Evolutionary conservation across 1,140 invertebrate species (phyloP).

Genomic region (Neodiprion lecontei): DNA sequence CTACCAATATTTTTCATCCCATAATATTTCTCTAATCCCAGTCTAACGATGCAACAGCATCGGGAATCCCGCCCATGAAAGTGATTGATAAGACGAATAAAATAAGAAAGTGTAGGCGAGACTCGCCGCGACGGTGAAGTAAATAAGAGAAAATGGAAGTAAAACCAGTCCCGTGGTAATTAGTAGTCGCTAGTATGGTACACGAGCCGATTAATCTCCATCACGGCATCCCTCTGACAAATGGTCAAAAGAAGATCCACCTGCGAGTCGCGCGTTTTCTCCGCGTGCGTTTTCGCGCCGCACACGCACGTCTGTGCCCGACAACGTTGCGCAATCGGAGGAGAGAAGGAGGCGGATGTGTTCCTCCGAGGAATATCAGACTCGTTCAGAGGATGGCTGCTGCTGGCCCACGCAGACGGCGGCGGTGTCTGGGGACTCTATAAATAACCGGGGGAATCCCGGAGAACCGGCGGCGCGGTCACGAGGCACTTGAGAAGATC

Average conservation of each 20-base stretch:
- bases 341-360: neutral
- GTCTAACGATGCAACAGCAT: too few relatives aligned
- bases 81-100: too few relatives aligned
- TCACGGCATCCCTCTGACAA: neutral
- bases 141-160: slow-evolving; percentile 3
- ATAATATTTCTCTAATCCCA: too few relatives aligned
- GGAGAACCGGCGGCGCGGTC: slow-evolving; percentile 8
- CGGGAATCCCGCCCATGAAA: too few relatives aligned
- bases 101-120: neutral
- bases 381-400: neutral
- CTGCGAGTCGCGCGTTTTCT: too few relatives aligned
- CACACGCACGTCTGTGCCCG: too few relatives aligned
- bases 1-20: too few relatives aligned
- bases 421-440: slow-evolving; percentile 16
- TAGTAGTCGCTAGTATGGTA: neutral
- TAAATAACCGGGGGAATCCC: slow-evolving; percentile 29
- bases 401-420: slow-evolving; percentile 12
- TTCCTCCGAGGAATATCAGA: neutral
- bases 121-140: neutral
- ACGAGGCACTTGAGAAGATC: neutral
- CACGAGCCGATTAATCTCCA: neutral
- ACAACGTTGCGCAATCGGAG: neutral
- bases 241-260: too few relatives aligned
- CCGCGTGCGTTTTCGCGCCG: too few relatives aligned
- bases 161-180: slow-evolving; percentile 16